phyloP scores from a whole-genome alignment of 2,797 vertebrate species.

The Carcharodon carcharias region DNA sequence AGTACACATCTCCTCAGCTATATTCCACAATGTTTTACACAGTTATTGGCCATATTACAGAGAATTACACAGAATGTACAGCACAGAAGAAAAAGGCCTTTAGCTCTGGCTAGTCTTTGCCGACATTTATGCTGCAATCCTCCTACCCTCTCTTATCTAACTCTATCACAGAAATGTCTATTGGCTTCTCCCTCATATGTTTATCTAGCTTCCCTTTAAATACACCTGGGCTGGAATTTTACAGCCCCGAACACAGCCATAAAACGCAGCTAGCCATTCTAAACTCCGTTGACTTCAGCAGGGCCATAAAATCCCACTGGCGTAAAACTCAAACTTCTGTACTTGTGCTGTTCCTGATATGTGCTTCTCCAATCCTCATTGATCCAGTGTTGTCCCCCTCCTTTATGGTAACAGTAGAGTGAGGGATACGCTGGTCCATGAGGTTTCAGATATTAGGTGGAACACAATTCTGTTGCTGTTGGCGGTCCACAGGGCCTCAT shows the following conservation, averaged over 20 bases:
- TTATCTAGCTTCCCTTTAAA: background rate
- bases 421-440: background rate
- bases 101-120: background rate
- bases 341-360: background rate
- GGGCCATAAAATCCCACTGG: too few relatives aligned
- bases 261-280: too few relatives aligned
- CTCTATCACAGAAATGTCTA: background rate
- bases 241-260: too few relatives aligned
- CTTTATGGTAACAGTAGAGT: background rate
- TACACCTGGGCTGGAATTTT: too few relatives aligned
- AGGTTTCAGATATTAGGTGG: background rate
- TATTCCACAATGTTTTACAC: background rate
- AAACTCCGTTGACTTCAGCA: too few relatives aligned
- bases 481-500: background rate
- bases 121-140: background rate
- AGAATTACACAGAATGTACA: background rate
- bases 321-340: too few relatives aligned
- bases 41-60: background rate
- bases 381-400: background rate
- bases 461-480: background rate
- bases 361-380: background rate
- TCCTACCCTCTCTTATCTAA: background rate
- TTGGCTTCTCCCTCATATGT: background rate
- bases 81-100: background rate
- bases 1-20: background rate